Percentiles rank a stretch among this genome's conserved stretches.
Evolutionary conservation across 2,797 vertebrate species (phyloP).

Genomic region (Anolis apletophallus): DNA sequence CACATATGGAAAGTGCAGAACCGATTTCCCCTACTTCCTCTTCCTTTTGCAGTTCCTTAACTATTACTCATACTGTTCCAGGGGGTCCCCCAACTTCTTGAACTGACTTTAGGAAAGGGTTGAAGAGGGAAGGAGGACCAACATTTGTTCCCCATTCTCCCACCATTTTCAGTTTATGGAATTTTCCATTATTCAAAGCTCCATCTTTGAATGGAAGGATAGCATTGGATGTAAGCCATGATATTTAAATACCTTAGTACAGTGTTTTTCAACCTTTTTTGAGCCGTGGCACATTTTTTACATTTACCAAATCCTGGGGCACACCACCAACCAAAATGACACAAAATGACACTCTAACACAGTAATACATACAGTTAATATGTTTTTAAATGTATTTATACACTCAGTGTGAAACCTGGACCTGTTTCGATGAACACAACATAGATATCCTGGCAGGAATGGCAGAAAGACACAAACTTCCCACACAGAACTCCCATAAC

Average conservation of each 20-base stretch:
- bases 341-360: too few relatives aligned
- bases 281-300: too few relatives aligned
- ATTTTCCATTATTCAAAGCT: neutral
- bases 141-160: neutral
- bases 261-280: too few relatives aligned
- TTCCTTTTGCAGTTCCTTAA: neutral
- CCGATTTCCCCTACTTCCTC: neutral
- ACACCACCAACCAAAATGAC: too few relatives aligned
- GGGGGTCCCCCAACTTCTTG: neutral
- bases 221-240: neutral
- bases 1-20: neutral
- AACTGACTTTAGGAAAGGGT: neutral
- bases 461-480: too few relatives aligned
- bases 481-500: too few relatives aligned
- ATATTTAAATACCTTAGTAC: constrained; percentile 10
- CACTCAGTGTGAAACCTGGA: too few relatives aligned
- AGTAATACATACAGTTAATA: too few relatives aligned
- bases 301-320: too few relatives aligned
- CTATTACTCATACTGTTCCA: neutral
- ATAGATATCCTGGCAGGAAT: too few relatives aligned
- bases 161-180: neutral
- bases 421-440: too few relatives aligned
- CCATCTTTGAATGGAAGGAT: neutral
- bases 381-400: too few relatives aligned
- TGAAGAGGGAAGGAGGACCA: neutral